These are phyloP conservation scores for Periphyllus acericola DNA, from an alignment of 2,888 invertebrate species.

Conservation along the genomic window DNA sequence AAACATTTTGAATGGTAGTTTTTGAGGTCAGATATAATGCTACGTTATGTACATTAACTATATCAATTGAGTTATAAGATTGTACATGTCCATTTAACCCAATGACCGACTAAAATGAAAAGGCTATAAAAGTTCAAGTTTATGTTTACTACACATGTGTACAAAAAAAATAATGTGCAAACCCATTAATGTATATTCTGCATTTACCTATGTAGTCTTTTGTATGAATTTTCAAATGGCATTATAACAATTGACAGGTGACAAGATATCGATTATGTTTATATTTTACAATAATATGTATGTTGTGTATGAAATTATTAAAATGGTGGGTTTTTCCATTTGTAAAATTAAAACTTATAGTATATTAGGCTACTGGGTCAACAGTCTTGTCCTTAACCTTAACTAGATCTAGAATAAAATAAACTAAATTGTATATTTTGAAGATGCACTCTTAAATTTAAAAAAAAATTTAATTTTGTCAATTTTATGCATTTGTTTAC, in stretches of 20 bases:
- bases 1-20: background rate
- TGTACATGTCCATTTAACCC: constrained; percentile 11
- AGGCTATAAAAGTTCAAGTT: constrained; percentile 20
- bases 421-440: background rate
- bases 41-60: background rate
- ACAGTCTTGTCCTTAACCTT: background rate
- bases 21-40: constrained; percentile 5
- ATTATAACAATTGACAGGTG: constrained; percentile 38
- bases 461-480: background rate
- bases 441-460: background rate
- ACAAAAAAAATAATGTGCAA: background rate
- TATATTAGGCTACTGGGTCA: constrained; percentile 20
- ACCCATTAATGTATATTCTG: background rate
- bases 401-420: background rate
- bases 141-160: background rate
- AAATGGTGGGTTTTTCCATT: constrained; percentile 17
- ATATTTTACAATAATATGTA: background rate
- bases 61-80: background rate
- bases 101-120: constrained; percentile 33
- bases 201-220: background rate
- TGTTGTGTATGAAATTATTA: constrained; percentile 22
- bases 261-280: constrained; percentile 43
- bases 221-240: constrained; percentile 36
- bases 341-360: constrained; percentile 26
- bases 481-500: too few relatives aligned